A percentile compares a stretch with the other conserved stretches of the same genome.
Evolutionary conservation across 2,888 invertebrate species (phyloP).

Genomic region (Campoplex nolae): DNA sequence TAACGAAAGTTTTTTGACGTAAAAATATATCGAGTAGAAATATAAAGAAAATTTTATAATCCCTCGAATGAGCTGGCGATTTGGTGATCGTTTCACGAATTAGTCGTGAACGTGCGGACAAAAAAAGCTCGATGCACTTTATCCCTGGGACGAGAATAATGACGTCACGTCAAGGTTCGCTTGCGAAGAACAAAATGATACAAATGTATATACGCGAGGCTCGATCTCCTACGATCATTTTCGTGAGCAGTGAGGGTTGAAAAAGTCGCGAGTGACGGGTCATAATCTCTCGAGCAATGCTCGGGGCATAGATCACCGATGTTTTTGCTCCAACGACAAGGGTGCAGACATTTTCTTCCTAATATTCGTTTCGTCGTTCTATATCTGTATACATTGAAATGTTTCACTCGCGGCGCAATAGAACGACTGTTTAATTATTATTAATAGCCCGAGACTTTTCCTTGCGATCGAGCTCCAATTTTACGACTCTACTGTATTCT

Average conservation of each 20-base stretch:
- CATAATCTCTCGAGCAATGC: slow-evolving; percentile 72
- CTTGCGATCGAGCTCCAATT: slow-evolving; percentile 41
- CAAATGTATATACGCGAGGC: slow-evolving; percentile 2
- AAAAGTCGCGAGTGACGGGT: slow-evolving; percentile 62
- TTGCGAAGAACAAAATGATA: slow-evolving; percentile 63
- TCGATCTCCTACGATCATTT: slow-evolving; percentile 48
- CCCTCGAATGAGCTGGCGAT: not conserved
- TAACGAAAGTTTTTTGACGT: not conserved
- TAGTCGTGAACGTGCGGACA: slow-evolving; percentile 2
- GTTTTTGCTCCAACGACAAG: slow-evolving; percentile 82
- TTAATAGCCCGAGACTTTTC: slow-evolving; percentile 55
- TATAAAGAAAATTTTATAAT: not conserved
- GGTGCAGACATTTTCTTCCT: slow-evolving; percentile 70
- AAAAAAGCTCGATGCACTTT: slow-evolving; percentile 3
- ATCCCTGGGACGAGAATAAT: slow-evolving; percentile 49
- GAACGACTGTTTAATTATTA: slow-evolving; percentile 66
- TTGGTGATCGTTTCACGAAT: slow-evolving; percentile 5
- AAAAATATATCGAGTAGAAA: not conserved
- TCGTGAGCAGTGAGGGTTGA: slow-evolving; percentile 47
- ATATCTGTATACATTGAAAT: not conserved
- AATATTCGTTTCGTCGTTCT: slow-evolving; percentile 26
- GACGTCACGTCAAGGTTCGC: slow-evolving; percentile 65
- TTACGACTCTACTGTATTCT: slow-evolving; percentile 30
- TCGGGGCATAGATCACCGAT: slow-evolving; percentile 81
- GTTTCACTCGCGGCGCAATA: slow-evolving; percentile 17